Base-by-base conservation (phyloP, 1,140 invertebrate species). In the Euborellia annulipes region DNA sequence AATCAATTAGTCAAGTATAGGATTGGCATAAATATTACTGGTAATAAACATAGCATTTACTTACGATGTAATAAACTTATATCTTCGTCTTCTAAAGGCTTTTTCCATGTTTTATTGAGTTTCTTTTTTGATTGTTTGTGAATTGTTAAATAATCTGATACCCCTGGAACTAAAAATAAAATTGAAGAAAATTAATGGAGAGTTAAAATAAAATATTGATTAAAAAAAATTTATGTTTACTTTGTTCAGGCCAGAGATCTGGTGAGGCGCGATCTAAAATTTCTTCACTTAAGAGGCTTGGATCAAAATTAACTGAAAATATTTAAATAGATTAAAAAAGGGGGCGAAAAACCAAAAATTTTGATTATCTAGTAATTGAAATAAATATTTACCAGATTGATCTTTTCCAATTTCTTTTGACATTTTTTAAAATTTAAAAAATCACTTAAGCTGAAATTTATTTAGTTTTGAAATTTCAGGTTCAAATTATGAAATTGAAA, bases 191-290 rank as follows among this genome's bases (percentile, higher is more conserved):
- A 17, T 14, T 2, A 8, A 16, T 47, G 37, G 30, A 34, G 43
- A 43, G 9, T 14, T 34, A 34, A 9, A n/a, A 9, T 34, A 4
- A 6, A 38, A 6, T 38, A 38, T 17, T 16, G 18, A 41, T 21
- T 3, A 16, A 43, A 18, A 18, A 43, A 20, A 2, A 19, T 22
- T 36, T 52, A 48, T 47, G 67, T 73, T 78, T 73, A 91, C 87
- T 85, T 70, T 85, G 82, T 66, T 92, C 87, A 36, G 90, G 89
- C 89, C 89, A 95, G 55, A 93, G 62, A 57, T 93, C 86, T 13
- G 89, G 90, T 2, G 89, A 93, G 8, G 84, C 75, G 57, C 89
- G 69, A 63, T 92, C 87, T 49, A 95, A 65, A 58, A 85, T 90
- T 68, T 94, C 90, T 58, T 82, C 68, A 54, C 86, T 90, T 48